A percentile compares a stretch with the other conserved stretches of the same genome.
These are phyloP conservation scores for Zosterops lateralis DNA, from an alignment of 2,113 vertebrate species.

Conservation along the genomic window DNA sequence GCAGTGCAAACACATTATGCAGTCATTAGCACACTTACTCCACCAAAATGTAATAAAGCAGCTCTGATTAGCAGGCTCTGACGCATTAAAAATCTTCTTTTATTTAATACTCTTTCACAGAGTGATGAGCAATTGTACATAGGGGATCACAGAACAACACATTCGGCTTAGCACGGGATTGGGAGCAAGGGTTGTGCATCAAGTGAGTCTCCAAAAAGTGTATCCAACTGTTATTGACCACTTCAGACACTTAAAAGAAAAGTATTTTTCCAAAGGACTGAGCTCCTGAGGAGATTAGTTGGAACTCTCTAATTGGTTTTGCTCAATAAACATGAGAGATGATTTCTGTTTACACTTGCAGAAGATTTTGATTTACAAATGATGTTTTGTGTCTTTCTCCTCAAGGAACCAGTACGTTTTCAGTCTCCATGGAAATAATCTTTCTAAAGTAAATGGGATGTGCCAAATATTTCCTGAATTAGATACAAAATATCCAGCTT, in stretches of 20 bases:
- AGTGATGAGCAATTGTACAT: background rate
- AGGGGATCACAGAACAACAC: background rate
- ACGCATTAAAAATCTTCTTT: background rate
- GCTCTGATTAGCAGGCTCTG: conserved; percentile 19
- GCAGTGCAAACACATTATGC: conserved; percentile 54
- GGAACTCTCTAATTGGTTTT: background rate
- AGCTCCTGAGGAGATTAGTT: background rate
- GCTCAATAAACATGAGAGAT: background rate
- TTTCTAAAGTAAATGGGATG: background rate
- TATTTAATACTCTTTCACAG: background rate
- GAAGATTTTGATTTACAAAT: background rate
- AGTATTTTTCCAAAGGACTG: background rate
- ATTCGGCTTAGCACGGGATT: background rate
- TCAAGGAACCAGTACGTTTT: background rate
- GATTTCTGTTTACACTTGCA: background rate
- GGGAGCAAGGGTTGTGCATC: background rate
- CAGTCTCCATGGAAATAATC: conserved; percentile 1
- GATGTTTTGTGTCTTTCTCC: background rate
- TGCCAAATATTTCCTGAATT: background rate
- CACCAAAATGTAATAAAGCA: conserved; percentile 19
- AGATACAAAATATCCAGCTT: background rate
- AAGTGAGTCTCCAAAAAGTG: background rate
- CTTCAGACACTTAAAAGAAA: background rate
- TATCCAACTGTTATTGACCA: background rate
- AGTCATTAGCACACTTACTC: conserved; percentile 41